Evolutionary conservation across 2,888 invertebrate genomes (phyloP).

Genomic region (Diploptera punctata): DNA sequence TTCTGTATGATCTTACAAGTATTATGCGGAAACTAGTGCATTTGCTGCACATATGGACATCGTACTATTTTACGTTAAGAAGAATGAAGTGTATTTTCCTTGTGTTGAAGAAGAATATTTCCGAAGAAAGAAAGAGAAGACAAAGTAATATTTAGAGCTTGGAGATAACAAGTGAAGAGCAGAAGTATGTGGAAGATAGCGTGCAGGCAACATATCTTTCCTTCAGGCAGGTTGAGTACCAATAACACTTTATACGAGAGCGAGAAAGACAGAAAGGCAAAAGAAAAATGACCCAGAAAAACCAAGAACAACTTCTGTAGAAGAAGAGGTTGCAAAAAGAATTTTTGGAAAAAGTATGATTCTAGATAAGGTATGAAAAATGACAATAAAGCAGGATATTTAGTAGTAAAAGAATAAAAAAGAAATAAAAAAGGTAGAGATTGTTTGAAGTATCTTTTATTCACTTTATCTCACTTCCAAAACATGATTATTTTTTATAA

Average conservation of each 20-base stretch:
- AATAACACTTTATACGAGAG: not conserved
- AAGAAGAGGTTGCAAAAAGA: not conserved
- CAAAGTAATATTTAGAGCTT: not conserved
- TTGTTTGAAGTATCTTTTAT: too few relatives aligned
- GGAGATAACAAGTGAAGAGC: not conserved
- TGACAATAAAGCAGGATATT: not conserved
- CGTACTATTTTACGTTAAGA: too few relatives aligned
- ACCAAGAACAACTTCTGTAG: not conserved
- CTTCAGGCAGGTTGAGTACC: not conserved
- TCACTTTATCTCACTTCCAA: too few relatives aligned
- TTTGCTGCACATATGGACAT: too few relatives aligned
- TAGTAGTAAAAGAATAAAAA: not conserved
- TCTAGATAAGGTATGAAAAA: not conserved
- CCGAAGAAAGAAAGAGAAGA: too few relatives aligned
- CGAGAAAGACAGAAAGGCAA: conserved; percentile 2
- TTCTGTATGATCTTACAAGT: too few relatives aligned
- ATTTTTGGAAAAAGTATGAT: not conserved
- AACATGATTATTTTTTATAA: too few relatives aligned
- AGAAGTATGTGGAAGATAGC: not conserved
- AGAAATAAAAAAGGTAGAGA: too few relatives aligned
- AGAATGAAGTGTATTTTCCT: too few relatives aligned
- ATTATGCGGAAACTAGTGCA: too few relatives aligned
- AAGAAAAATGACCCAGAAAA: not conserved
- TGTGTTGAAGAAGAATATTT: too few relatives aligned
- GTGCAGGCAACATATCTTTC: not conserved